These are phyloP conservation scores for Dipodomys merriami DNA, from an alignment of 2,113 vertebrate genomes.

Conservation along the genomic window DNA sequence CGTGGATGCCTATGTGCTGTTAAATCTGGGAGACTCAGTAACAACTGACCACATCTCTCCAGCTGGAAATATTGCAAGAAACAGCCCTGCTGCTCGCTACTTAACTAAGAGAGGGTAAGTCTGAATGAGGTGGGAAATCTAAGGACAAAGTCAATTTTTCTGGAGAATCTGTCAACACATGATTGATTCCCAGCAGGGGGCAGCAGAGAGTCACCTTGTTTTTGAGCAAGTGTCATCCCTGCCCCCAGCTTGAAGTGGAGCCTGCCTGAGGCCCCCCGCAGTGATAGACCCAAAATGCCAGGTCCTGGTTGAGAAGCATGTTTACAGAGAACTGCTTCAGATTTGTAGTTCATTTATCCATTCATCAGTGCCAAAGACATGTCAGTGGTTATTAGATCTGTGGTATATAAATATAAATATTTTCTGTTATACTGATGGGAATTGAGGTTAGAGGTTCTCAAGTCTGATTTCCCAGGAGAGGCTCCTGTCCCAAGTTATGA, in stretches of 20 bases:
- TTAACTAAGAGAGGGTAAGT: constrained; percentile 92
- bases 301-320: not conserved
- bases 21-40: constrained; percentile 97
- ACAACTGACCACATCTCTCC: constrained; percentile 99
- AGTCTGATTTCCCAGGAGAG: not conserved
- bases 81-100: constrained; percentile 95
- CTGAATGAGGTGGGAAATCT: not conserved
- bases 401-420: not conserved
- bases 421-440: not conserved
- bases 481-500: not conserved
- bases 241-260: not conserved
- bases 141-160: not conserved
- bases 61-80: constrained; percentile 97
- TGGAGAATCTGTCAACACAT: not conserved
- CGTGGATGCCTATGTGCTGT: constrained; percentile 92
- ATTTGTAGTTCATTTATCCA: not conserved
- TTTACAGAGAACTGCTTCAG: not conserved
- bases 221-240: not conserved
- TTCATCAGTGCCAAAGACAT: not conserved
- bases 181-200: not conserved
- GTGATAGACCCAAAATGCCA: not conserved
- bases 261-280: not conserved
- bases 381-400: not conserved
- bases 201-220: not conserved
- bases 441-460: not conserved